phyloP scores from a whole-genome alignment of 2,113 vertebrate species.

The Fukomys damarensis region DNA sequence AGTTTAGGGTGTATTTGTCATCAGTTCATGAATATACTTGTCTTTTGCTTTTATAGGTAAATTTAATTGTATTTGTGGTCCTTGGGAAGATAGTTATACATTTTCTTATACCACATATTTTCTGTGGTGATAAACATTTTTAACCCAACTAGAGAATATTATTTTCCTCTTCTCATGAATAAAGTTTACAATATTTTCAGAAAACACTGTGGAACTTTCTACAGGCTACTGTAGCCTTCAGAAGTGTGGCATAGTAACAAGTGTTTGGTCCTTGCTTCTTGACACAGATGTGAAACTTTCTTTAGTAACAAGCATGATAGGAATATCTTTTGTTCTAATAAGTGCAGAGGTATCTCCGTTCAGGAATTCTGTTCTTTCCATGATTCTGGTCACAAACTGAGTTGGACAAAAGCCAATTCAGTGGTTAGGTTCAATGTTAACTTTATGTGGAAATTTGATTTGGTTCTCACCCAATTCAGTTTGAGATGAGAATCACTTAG shows the following conservation, averaged over 20 bases:
- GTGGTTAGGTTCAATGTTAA: not conserved
- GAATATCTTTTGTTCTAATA: not conserved
- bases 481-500: not conserved
- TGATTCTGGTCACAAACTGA: not conserved
- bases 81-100: not conserved
- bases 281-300: not conserved
- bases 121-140: slow-evolving; percentile 37
- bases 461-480: not conserved
- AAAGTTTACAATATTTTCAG: slow-evolving; percentile 28
- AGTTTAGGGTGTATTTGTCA: not conserved
- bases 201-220: not conserved
- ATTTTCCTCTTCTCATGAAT: slow-evolving; percentile 37
- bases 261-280: not conserved
- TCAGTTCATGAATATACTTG: slow-evolving; percentile 36
- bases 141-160: not conserved
- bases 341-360: not conserved
- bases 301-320: not conserved
- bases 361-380: not conserved
- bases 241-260: not conserved
- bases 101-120: not conserved
- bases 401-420: not conserved
- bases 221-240: not conserved
- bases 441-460: not conserved
- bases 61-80: slow-evolving; percentile 37
- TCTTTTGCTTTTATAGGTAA: slow-evolving; percentile 44